phyloP scores from a whole-genome alignment of 2,113 vertebrate genomes.

The Brachyistius frenatus region DNA sequence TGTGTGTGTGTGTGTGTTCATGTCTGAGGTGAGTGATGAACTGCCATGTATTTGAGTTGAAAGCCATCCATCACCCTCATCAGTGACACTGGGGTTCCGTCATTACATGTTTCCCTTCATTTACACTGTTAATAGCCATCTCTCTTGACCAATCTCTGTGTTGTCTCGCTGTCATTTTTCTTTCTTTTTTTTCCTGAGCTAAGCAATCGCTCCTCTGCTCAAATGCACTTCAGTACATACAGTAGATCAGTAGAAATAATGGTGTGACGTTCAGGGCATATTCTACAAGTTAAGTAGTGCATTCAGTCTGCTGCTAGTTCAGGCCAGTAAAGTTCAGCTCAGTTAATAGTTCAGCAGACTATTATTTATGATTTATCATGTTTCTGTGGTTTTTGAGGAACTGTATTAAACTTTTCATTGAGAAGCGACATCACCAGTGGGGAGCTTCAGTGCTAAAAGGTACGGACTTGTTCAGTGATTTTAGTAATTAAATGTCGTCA shows the following conservation, averaged over 20 bases:
- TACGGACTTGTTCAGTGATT: too few relatives aligned
- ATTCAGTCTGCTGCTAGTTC: not conserved
- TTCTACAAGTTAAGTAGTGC: not conserved
- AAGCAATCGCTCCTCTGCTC: not conserved
- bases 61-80: conserved; percentile 78
- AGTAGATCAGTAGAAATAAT: not conserved
- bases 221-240: not conserved
- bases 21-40: conserved; percentile 71
- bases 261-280: not conserved
- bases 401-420: too few relatives aligned
- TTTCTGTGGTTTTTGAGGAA: not conserved
- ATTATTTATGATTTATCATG: conserved; percentile 1
- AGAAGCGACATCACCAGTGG: too few relatives aligned
- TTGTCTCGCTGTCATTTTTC: conserved; percentile 19
- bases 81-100: conserved; percentile 70
- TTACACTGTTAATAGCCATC: conserved; percentile 73
- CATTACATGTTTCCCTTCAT: conserved; percentile 76
- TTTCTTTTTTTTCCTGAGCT: not conserved
- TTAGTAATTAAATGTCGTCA: too few relatives aligned
- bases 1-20: conserved; percentile 37
- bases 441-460: too few relatives aligned
- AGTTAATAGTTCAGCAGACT: not conserved
- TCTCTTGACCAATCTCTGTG: conserved; percentile 48
- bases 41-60: conserved; percentile 67
- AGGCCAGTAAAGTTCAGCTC: not conserved